Evolutionary conservation across 1,140 invertebrate species (phyloP), one percentile per base, ranked within the genome.

Genomic region (Trichonephila clavipes): DNA sequence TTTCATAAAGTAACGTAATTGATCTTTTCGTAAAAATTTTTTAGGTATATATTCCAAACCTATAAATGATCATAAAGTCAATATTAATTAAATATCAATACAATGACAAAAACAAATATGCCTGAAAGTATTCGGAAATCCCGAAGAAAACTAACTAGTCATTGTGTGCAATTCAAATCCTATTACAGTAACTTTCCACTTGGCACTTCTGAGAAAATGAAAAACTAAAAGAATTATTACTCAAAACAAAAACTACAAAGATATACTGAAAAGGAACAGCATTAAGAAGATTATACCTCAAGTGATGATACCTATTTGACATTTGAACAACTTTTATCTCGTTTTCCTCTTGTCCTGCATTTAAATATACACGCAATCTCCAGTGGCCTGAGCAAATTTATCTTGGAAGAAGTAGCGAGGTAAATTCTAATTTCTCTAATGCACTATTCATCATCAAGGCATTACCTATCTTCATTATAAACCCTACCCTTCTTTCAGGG

Each of bases 341-440:
- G 24, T 69, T 69, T n/a, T 87, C 58, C 18, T 8, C 8, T 28
- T 21, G 59, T 21, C 18, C 21, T 44, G 19, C 24, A 51, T 66
- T 40, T 72, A 88, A n/a, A 88, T 44, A n/a, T 24, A 18, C 87
- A 86, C n/a, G 21, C 83, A 34, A 69, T 69, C 66, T 69, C 66
- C 66, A 69, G 66, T 69, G 24, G 58, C 64, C 19, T n/a, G 61
- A 51, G 28, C 64, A 69, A 88, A 88, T 88, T 88, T 88, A 88
- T 88, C 87, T 40, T 40, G 10, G 4, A 34, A 24, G 18, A 16
- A n/a, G 51, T 86, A 40, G 8, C 28, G 64, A 10, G 64, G 28
- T 7, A 69, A 88, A 88, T 72, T 88, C 64, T 88, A 88, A 88
- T 88, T 88, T 88, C 87, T 88, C 87, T 88, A 88, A 88, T 88